Evolutionary conservation across 2,113 vertebrate genomes (phyloP), one percentile per base, ranked within the genome.

Genomic region (Naja naja): DNA sequence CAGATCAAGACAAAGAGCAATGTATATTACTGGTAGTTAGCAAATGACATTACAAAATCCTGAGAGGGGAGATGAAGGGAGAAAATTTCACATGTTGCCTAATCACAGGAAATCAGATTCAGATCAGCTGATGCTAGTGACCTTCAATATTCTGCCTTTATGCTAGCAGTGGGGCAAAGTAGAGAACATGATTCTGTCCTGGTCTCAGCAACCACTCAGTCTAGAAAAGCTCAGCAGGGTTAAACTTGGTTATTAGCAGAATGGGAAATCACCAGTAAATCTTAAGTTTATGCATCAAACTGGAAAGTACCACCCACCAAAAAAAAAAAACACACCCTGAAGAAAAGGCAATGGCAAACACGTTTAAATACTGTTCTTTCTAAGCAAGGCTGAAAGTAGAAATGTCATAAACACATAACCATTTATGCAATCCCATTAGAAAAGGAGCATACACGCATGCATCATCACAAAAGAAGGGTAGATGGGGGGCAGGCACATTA

Each of bases 1-100:
- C 92, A 96, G 93, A 43, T 74, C 3, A 93, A 95, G 86, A 49
- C 94, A 95, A 96, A 94, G 55, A 95, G 92, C 90, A 94, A 39
- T 55, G 23, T 64, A 94, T 94, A 95, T 92, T 93, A 60, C 25
- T 8, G 1, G 25, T 60, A 95, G 95, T 96, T 95, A 95, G 92
- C 0, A 0, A 94, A 93, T 91, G 93, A 60, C 69, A 93, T 96
- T 95, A 87, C 0, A 95, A 92, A 93, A 53, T 0, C 0, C 90
- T 94, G 93, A 91, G 94, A 95, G 22, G 16, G 11, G 18, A 88
- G 52, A 54, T 16, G 18, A 93, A 18, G 34, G 34, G 89, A 45
- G 4, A 54, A 94, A 86, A 39, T 12, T 0, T 64, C 0, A 89
- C 2, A 6, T 86, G 81, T 14, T 89, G 93, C 58, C 64, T 92